Conservation (phyloP, 2,888 invertebrate genomes). For the Eristalinus aeneus region DNA sequence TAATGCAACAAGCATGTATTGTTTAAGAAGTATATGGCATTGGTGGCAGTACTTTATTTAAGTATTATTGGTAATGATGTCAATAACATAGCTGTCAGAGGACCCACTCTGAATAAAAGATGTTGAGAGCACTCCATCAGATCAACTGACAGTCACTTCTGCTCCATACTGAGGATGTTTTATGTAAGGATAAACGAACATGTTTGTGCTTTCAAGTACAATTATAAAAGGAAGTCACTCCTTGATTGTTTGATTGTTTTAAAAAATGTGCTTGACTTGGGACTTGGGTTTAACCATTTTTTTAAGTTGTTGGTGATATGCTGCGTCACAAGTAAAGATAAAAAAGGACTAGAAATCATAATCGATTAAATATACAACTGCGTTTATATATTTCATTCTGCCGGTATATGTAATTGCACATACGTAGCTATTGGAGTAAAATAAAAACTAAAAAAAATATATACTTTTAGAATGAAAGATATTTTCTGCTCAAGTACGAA, state of each 20-base stretch:
- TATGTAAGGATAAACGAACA: neutral
- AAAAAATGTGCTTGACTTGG: neutral
- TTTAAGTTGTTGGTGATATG: no score
- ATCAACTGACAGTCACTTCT: neutral
- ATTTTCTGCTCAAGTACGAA: no score
- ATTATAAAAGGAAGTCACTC: neutral
- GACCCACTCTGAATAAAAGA: neutral
- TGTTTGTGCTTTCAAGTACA: neutral
- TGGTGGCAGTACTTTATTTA: neutral
- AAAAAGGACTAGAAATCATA: no score
- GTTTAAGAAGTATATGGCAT: neutral
- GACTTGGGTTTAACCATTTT: no score
- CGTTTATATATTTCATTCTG: no score
- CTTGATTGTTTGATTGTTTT: neutral
- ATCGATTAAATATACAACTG: no score
- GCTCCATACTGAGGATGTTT: neutral
- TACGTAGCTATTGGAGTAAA: no score
- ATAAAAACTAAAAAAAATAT: no score
- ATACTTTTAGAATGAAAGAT: no score
- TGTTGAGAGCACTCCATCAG: conserved; percentile 25
- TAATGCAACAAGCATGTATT: neutral
- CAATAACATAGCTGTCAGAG: neutral
- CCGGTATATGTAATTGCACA: no score
- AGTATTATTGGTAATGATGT: neutral
- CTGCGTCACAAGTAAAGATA: no score